These are phyloP conservation scores for Elgonia sp. DNA, from an alignment of 2,888 invertebrate genomes.

Conservation along the genomic window DNA sequence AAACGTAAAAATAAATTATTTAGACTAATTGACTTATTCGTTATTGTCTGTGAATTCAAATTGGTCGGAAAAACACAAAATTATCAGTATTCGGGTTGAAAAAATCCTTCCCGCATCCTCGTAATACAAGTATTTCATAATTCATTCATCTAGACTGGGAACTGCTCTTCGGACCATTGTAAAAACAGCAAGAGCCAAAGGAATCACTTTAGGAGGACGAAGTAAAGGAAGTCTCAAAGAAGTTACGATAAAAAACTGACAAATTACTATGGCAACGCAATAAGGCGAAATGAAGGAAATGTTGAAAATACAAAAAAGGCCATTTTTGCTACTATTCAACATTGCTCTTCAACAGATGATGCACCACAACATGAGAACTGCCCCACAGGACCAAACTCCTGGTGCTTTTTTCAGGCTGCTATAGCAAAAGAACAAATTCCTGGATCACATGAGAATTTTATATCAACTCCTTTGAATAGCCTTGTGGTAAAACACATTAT, in stretches of 20 bases:
- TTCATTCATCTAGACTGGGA: too few species aligned
- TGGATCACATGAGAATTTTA: conserved; percentile 14
- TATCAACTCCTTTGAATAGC: not conserved
- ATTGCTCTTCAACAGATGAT: conserved; percentile 19
- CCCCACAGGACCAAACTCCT: not conserved
- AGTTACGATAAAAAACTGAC: not conserved
- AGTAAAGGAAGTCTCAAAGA: not conserved
- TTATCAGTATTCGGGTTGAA: too few species aligned
- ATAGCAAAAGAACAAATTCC: conserved; percentile 5
- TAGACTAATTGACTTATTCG: too few species aligned
- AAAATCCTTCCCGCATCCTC: too few species aligned
- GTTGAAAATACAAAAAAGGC: not conserved
- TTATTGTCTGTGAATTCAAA: too few species aligned
- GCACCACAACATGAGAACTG: conserved; percentile 11
- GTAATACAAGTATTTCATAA: too few species aligned
- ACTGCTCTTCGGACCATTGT: too few species aligned
- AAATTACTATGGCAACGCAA: conserved; percentile 13
- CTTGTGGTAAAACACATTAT: not conserved
- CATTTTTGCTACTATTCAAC: not conserved
- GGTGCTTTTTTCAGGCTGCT: conserved; percentile 26
- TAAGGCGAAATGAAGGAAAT: not conserved
- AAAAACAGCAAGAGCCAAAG: too few species aligned
- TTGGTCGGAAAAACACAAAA: too few species aligned
- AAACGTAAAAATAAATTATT: too few species aligned
- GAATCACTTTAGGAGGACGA: not conserved